Base-by-base conservation (phyloP, 2,797 vertebrate genomes). In the Leptatherina wallacei region DNA sequence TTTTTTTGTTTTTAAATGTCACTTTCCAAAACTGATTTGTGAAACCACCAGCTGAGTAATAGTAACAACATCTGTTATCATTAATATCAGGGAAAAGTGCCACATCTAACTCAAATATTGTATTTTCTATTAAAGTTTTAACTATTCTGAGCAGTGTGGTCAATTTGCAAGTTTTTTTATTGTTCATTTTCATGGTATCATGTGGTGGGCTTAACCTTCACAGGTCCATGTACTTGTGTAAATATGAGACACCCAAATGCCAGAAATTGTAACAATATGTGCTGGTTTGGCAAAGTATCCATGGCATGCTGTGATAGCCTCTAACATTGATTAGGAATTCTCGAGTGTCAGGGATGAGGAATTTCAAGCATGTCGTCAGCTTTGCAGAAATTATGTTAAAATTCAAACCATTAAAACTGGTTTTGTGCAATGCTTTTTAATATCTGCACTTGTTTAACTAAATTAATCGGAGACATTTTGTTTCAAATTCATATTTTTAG, bases 281-380 rank as follows among this genome's bases (percentile, higher is more conserved):
- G 47, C 27, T 69, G 42, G 1, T 60, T 20, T 59, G 9, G 18
- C 24, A 36, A 66, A 12, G n/a, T 63, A 51, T 20, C 3, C 38
- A 24, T 6, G 0, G n/a, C 9, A 32, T 40, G 62, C 44, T 40
- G 44, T 18, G 6, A 49, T 40, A 40, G n/a, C 29, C 22, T 72
- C 47, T 55, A 42, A 65, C 51, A 38, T 5, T 56, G 44, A 81
- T 35, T 52, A 64, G 42, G 9, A 72, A 72, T 59, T 47, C 36
- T 57, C 47, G 20, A 14, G 7, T 54, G 11, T 33, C 44, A 40
- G 14, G 57, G 22, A 57, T 29, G 54, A 75, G 22, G 75, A 80
- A 80, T 84, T 69, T 73, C 27, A 84, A 77, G 49, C 24, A 78
- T 73, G 61, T 61, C 8, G 7, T 2, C n/a, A 24, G 36, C 22